Base-by-base conservation (phyloP, 2,888 invertebrate genomes). In the Sinohyriopsis cumingii region DNA sequence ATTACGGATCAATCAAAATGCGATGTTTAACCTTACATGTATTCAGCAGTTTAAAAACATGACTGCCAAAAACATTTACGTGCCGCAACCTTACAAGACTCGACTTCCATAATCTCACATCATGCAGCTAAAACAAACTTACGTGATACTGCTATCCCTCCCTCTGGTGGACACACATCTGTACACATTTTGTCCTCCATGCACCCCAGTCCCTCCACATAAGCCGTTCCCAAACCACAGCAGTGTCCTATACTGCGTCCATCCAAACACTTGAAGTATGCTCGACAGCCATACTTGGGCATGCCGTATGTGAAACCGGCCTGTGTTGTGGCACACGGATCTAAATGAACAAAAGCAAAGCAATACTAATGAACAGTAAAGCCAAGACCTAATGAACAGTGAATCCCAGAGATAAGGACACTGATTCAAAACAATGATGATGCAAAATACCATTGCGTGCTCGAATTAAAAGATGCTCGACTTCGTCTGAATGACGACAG, bases 201-300 rank as follows among this genome's bases (percentile, higher is more conserved):
- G 70, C 86, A 86, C 1, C 84, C 84, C 72, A 78, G 74, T 6
- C 78, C 78, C 55, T 77, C 75, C 56, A 82, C 72, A 63, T 82
- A 86, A 19, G 80, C 76, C 55, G 79, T 78, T 2, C 81, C 84
- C 5, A 62, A 55, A 24, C 82, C 79, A 62, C 86, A 86, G 67
- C 86, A 86, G 25, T 78, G 73, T n/a, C 81, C 84, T 19, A 80
- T 74, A 55, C 84, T 84, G 63, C 76, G 79, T 12, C 80, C 72
- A 24, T 77, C 75, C 12, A 79, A 71, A 70, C 86, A 86, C 65
- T 79, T 72, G 82, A 81, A 84, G 67, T 83, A 82, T 4, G 81
- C 73, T 12, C 84, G 71, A 59, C 86, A 86, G 0, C 82, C 80
- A 12, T 72, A 69, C 53, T 78, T 75, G 1, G 65, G 33, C 71